A percentile compares a stretch with the other conserved stretches of the same genome.
Evolutionary conservation across 1,140 invertebrate species (phyloP).

Genomic region (Coelopa frigida): DNA sequence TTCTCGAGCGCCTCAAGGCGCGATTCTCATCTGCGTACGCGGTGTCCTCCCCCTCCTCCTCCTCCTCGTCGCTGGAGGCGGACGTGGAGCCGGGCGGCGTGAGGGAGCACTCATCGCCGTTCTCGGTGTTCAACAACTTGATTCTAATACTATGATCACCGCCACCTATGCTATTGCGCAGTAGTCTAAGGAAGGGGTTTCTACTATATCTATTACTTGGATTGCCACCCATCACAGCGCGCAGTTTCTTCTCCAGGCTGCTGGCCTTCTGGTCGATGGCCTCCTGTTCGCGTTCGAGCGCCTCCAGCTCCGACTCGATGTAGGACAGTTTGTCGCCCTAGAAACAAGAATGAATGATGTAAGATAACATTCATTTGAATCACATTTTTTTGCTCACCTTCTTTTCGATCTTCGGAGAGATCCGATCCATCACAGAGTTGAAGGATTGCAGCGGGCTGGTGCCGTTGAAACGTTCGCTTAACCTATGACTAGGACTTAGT

Average conservation of each 20-base stretch:
- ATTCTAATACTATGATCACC: slow-evolving; percentile 42
- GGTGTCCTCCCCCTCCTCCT: slow-evolving; percentile 14
- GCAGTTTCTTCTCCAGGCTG: slow-evolving; percentile 77
- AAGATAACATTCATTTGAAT: neutral
- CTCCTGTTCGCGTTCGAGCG: slow-evolving; percentile 81
- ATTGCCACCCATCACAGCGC: slow-evolving; percentile 68
- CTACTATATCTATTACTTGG: slow-evolving; percentile 35
- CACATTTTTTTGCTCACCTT: slow-evolving; percentile 48
- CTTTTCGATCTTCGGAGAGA: slow-evolving; percentile 46
- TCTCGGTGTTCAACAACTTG: slow-evolving; percentile 36
- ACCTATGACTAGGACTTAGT: slow-evolving; percentile 42
- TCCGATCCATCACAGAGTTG: slow-evolving; percentile 60
- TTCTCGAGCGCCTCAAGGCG: too few species aligned
- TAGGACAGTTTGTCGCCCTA: slow-evolving; percentile 58
- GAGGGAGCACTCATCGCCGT: slow-evolving; percentile 28
- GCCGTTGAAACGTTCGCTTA: slow-evolving; percentile 33
- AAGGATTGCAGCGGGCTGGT: slow-evolving; percentile 59
- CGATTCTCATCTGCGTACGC: too few species aligned
- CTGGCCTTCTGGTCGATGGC: slow-evolving; percentile 87
- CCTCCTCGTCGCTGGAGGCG: slow-evolving; percentile 19
- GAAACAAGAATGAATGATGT: slow-evolving; percentile 7
- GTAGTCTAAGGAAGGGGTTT: slow-evolving; percentile 41
- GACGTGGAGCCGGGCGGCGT: slow-evolving; percentile 6
- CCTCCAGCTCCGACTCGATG: slow-evolving; percentile 78
- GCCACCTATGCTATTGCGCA: slow-evolving; percentile 45